Evolutionary conservation across 2,797 vertebrate genomes (phyloP), one percentile per base, ranked within the genome.

Genomic region (Sebastes vulpes): DNA sequence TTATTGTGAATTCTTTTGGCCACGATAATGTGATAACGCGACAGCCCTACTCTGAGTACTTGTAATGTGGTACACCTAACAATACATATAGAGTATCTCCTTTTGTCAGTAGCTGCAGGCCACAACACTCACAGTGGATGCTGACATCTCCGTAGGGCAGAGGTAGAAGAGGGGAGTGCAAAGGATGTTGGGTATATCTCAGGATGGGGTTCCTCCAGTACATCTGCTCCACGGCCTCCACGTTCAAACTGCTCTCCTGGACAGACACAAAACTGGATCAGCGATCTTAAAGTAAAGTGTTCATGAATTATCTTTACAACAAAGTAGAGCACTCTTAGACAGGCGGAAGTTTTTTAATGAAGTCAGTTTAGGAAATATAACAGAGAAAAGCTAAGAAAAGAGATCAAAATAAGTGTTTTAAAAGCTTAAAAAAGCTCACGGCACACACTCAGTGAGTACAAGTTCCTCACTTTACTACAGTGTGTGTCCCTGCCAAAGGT

Each of bases 151-250:
- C 98, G 5, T 98, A 98, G 0, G 97, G 97, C 2, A 98, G 92
- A 31, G 98, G 98, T 65, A 98, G 95, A 82, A 98, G 92, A 5
- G 98, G 98, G 1, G 98, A 98, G 90, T 98, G 98, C 93, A 98
- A 93, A 11, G 98, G 97, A 91, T 98, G 98, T 91, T 98, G 98
- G 46, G 98, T 98, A 65, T 98, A 98, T 95, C 98, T 93, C 79
- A 98, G 86, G 88, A 98, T 98, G 61, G 97, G 98, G 92, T 98
- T 98, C 89, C 98, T 97, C 93, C 96, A 96, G 16, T 98, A 98
- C 0, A 95, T 98, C 95, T 98, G 98, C 86, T 98, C 98, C 84
- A 98, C 97, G n/a, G 96, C 96, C 89, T 98, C 97, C 38, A 97
- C 90, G 72, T 98, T 98, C 42, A 97, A 90, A 92, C 97, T 97